phyloP scores from a whole-genome alignment of 2,113 vertebrate species.

The Alligator mississippiensis region DNA sequence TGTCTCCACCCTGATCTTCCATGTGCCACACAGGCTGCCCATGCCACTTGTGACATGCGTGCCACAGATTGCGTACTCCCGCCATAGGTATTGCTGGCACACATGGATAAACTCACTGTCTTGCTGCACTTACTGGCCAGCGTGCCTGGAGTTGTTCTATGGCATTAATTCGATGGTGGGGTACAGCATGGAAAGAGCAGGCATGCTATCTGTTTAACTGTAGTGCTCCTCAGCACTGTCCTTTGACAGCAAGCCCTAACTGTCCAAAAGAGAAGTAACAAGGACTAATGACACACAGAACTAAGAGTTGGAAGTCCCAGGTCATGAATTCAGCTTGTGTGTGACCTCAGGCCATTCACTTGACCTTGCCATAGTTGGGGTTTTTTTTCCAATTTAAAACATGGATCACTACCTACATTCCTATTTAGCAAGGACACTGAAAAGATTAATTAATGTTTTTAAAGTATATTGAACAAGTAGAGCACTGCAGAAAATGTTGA shows the following conservation, averaged over 20 bases:
- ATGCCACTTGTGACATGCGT: too few species aligned
- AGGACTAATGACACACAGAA: not conserved
- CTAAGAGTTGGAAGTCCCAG: not conserved
- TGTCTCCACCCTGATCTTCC: too few species aligned
- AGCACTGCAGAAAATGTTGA: not conserved
- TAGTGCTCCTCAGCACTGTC: too few species aligned
- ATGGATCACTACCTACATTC: not conserved
- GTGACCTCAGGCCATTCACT: not conserved
- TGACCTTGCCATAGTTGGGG: not conserved
- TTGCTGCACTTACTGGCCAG: too few species aligned
- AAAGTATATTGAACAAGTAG: not conserved
- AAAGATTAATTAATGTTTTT: not conserved
- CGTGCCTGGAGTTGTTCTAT: too few species aligned
- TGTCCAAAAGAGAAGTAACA: not conserved
- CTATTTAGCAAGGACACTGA: not conserved
- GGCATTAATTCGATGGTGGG: too few species aligned
- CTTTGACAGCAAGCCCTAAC: not conserved
- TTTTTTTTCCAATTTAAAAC: not conserved
- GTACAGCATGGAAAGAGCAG: too few species aligned
- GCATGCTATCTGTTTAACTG: too few species aligned
- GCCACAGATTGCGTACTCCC: too few species aligned
- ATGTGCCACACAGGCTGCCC: too few species aligned
- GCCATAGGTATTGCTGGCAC: too few species aligned
- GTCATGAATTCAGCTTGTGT: not conserved
- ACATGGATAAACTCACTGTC: too few species aligned